Evolutionary conservation across 2,888 invertebrate species (phyloP).

Genomic region (Drepana falcataria): DNA sequence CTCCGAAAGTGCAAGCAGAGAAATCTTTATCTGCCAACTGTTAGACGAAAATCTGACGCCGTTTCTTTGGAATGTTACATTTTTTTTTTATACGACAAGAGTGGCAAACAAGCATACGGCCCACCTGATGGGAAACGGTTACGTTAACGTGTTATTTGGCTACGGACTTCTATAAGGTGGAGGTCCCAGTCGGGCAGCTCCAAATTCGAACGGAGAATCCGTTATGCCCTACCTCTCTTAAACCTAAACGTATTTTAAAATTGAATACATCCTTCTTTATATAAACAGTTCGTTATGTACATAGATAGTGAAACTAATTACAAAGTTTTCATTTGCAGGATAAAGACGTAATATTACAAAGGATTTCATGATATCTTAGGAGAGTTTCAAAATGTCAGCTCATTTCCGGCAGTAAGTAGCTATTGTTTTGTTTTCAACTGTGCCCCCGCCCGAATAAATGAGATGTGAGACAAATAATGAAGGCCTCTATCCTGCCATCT

Average conservation of each 20-base stretch:
- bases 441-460: slow-evolving; percentile 28
- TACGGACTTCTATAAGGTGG: too few species aligned
- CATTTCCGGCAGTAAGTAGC: slow-evolving; percentile 38
- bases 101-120: too few species aligned
- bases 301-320: slow-evolving; percentile 39
- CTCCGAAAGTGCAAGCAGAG: too few species aligned
- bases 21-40: too few species aligned
- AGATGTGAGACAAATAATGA: slow-evolving; percentile 28
- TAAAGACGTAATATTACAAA: slow-evolving; percentile 48
- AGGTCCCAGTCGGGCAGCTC: too few species aligned
- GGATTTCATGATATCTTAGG: slow-evolving; percentile 46
- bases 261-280: not conserved
- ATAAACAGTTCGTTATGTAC: not conserved
- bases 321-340: slow-evolving; percentile 54
- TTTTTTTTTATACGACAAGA: too few species aligned
- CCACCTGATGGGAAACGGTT: too few species aligned
- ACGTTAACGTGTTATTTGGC: too few species aligned
- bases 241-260: slow-evolving; percentile 21
- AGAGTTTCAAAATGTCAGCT: slow-evolving; percentile 35
- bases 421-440: slow-evolving; percentile 49
- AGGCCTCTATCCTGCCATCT: slow-evolving; percentile 2
- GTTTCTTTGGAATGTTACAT: too few species aligned
- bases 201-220: too few species aligned
- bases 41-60: too few species aligned
- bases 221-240: too few species aligned